These are phyloP conservation scores for Mythimna lalbum DNA, from an alignment of 2,888 invertebrate genomes.

Conservation along the genomic window DNA sequence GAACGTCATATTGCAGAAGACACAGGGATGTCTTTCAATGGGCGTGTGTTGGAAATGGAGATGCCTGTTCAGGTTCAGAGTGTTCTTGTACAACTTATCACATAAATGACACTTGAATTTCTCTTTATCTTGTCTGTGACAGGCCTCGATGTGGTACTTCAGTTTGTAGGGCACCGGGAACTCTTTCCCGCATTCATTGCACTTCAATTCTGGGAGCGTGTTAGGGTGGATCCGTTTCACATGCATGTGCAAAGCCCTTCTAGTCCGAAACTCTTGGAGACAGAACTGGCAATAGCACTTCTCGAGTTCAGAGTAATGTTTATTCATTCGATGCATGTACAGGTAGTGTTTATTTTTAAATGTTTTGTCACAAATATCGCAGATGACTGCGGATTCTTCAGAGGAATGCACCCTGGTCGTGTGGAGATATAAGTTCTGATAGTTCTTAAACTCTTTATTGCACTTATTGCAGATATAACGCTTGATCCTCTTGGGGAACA, in stretches of 20 bases:
- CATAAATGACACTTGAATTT: slow-evolving; percentile 83
- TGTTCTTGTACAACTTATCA: slow-evolving; percentile 83
- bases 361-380: slow-evolving; percentile 84
- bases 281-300: slow-evolving; percentile 86
- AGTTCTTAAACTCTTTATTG: slow-evolving; percentile 86
- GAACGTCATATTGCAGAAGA: slow-evolving; percentile 87
- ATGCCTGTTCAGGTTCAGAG: slow-evolving; percentile 82
- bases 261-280: slow-evolving; percentile 83
- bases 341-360: slow-evolving; percentile 88
- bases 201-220: slow-evolving; percentile 84
- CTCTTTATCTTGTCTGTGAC: slow-evolving; percentile 79
- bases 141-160: slow-evolving; percentile 81
- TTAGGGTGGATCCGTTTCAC: slow-evolving; percentile 83
- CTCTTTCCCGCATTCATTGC: slow-evolving; percentile 82
- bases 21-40: slow-evolving; percentile 82
- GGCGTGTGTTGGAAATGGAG: slow-evolving; percentile 83
- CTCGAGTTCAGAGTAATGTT: slow-evolving; percentile 86
- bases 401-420: slow-evolving; percentile 86
- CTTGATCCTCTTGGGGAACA: slow-evolving; percentile 80
- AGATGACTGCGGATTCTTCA: slow-evolving; percentile 83
- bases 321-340: slow-evolving; percentile 88
- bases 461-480: slow-evolving; percentile 85
- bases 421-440: slow-evolving; percentile 85
- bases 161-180: slow-evolving; percentile 85
- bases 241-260: slow-evolving; percentile 85